Evolutionary conservation across 2,888 invertebrate genomes (phyloP), one percentile per base, ranked within the genome.

Genomic region (Drosophila melanosoma): DNA sequence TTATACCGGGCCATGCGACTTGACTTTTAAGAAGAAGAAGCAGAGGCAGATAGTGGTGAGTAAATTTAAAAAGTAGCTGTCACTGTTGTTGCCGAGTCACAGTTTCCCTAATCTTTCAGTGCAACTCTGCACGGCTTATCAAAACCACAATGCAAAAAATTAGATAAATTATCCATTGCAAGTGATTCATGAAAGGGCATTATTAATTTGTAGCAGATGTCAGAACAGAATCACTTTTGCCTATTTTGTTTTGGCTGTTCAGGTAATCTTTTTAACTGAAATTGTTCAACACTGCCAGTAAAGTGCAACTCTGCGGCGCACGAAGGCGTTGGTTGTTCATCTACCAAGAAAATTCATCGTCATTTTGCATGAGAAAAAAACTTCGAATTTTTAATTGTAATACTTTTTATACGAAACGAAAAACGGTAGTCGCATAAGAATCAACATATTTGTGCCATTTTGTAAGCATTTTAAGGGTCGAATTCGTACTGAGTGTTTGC

Each of bases 281-380:
- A 73, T 54, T 63, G 38, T 69, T 57, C 69, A 81, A 51, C 68
- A 69, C 68, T 81, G 20, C 10, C 35, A 40, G 29, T 12, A 17
- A 54, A 64, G 59, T 66, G 62, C 85, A 87, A 74, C 87, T 63
- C 83, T 84, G 83, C 53, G 56, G 52, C 53, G 79, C 78, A 79
- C 76, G 83, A 85, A 87, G 87, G 87, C 87, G 87, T 87, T 87
- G 86, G 83, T 84, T 86, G 85, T 78, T 85, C 85, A 83, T 83
- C 85, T 83, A 85, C 85, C 76, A 71, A 82, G 87, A 87, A 84
- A 79, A 91, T 91, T 89, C 91, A 91, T 91, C 91, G 89, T 90
- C 89, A 87, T 91, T 91, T 91, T 86, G 83, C 83, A 86, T 88
- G 87, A 87, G 83, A 87, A 89, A 88, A 87, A 90, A 83, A 81